Conservation (phyloP, 1,140 invertebrate species). For the Ladona fulva region DNA sequence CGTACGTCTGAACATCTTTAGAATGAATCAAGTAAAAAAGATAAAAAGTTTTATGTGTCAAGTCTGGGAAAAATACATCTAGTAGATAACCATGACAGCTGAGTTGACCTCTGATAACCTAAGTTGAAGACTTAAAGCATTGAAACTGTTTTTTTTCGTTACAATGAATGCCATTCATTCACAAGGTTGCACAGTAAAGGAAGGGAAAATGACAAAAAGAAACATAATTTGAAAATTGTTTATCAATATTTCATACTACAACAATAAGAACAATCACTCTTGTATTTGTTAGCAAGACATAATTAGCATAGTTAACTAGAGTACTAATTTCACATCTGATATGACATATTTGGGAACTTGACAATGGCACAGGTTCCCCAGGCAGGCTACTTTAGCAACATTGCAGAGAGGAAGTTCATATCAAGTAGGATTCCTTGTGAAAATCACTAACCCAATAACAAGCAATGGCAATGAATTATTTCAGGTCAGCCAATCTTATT, state of each 20-base stretch:
- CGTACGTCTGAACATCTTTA: no score
- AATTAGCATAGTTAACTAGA: background rate
- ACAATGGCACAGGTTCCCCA: background rate
- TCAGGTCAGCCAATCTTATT: background rate
- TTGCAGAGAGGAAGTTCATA: background rate
- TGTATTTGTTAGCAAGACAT: background rate
- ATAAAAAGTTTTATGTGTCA: no score
- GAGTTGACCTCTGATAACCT: no score
- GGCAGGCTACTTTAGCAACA: background rate
- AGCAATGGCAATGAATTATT: background rate
- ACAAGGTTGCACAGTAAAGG: no score
- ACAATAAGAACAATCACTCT: background rate
- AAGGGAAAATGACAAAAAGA: no score
- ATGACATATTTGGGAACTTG: background rate
- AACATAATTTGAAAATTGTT: background rate
- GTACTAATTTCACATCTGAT: background rate
- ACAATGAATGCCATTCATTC: no score
- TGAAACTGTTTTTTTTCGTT: no score
- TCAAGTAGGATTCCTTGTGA: background rate
- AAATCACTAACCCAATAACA: background rate
- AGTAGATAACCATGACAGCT: no score
- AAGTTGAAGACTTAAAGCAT: no score
- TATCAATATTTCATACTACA: slow-evolving; percentile 7
- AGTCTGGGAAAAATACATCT: no score
- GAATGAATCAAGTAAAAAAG: no score